Percentiles rank a stretch among this genome's conserved stretches.
phyloP scores from a whole-genome alignment of 2,113 vertebrate genomes.

The Hyaena hyaena region DNA sequence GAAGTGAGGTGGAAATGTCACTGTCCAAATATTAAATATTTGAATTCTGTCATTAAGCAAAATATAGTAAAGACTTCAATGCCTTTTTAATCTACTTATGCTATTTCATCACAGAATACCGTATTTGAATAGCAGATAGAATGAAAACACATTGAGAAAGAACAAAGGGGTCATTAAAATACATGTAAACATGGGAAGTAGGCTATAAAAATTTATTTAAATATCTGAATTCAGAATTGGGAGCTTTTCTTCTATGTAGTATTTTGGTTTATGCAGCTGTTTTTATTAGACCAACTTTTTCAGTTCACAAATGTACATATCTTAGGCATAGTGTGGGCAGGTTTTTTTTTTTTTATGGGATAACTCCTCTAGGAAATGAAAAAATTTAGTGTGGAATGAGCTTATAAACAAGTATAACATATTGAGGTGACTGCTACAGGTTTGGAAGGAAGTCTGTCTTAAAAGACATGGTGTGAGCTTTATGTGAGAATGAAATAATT shows the following conservation, averaged over 20 bases:
- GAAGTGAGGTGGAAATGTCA: background rate
- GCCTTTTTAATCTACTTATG: background rate
- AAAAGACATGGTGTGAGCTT: background rate
- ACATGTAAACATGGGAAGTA: background rate
- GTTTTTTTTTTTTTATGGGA: background rate
- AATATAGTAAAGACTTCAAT: background rate
- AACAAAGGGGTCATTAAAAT: conserved; percentile 41
- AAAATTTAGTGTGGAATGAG: background rate
- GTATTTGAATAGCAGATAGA: conserved; percentile 26
- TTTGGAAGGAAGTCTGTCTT: background rate
- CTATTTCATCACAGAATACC: background rate
- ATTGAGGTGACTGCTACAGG: background rate
- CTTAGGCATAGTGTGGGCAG: background rate
- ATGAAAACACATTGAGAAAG: conserved; percentile 2
- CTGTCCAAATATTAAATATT: conserved; percentile 40
- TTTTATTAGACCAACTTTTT: background rate
- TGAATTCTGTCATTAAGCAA: conserved; percentile 14
- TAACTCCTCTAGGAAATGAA: background rate
- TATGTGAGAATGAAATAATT: background rate
- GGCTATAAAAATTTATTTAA: background rate
- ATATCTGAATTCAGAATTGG: background rate
- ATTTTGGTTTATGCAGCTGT: background rate
- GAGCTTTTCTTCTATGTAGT: background rate
- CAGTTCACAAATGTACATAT: background rate
- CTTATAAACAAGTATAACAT: background rate